Percentiles rank a stretch among this genome's conserved stretches.
Evolutionary conservation across 2,113 vertebrate genomes (phyloP).

Genomic region (Hydrolagus affinis): DNA sequence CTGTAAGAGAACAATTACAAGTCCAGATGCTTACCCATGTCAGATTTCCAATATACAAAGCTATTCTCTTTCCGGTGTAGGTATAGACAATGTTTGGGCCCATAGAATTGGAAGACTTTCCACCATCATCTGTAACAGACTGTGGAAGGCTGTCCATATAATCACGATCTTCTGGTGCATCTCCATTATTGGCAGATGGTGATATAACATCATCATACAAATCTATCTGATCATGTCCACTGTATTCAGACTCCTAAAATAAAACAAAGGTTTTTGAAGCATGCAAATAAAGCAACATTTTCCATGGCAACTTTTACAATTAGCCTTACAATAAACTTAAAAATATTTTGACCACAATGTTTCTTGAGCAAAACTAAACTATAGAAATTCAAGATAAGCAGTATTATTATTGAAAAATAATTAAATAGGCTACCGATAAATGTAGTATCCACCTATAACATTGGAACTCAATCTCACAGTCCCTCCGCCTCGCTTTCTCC

Average conservation of each 20-base stretch:
- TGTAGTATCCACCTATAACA: not conserved
- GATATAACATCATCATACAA: slow-evolving; percentile 96
- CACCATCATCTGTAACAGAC: slow-evolving; percentile 78
- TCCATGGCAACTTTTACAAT: not conserved
- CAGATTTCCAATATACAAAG: slow-evolving; percentile 91
- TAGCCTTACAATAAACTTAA: not conserved
- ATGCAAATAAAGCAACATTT: slow-evolving; percentile 12
- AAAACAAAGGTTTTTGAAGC: slow-evolving; percentile 34
- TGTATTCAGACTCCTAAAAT: slow-evolving; percentile 88
- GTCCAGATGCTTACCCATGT: slow-evolving; percentile 74
- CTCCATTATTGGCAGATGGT: slow-evolving; percentile 95
- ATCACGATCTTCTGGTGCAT: slow-evolving; percentile 91
- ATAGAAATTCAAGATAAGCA: not conserved
- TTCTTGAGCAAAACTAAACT: no score
- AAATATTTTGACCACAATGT: not conserved
- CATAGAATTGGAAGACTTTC: slow-evolving; percentile 64
- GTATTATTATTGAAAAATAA: not conserved
- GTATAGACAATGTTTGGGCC: slow-evolving; percentile 87
- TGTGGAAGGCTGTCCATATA: slow-evolving; percentile 87
- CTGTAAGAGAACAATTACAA: not conserved
- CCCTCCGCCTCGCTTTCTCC: no score
- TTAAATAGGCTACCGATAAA: no score
- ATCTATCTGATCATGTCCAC: slow-evolving; percentile 93
- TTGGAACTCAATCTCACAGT: no score
- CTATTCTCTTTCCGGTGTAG: slow-evolving; percentile 91